phyloP scores from a whole-genome alignment of 2,888 invertebrate species.

The Nebria brevicollis region DNA sequence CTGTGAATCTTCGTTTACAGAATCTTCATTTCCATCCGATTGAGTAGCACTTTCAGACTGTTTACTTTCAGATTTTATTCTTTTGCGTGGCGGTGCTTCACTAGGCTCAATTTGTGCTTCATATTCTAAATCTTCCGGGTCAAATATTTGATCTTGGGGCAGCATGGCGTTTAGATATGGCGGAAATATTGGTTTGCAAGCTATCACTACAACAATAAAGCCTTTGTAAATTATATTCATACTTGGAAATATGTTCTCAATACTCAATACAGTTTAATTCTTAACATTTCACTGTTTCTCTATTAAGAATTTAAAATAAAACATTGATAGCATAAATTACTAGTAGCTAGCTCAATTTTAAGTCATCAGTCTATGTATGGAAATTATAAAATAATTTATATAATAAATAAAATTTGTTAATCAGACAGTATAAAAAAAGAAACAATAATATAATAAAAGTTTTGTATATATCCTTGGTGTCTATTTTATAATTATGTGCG shows the following conservation, averaged over 20 bases:
- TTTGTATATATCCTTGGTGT: too few relatives aligned
- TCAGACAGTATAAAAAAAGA: too few relatives aligned
- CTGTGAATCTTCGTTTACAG: constrained; percentile 61
- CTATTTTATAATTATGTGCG: too few relatives aligned
- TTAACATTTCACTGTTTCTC: too few relatives aligned
- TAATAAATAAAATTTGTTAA: too few relatives aligned
- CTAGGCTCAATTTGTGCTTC: constrained; percentile 70
- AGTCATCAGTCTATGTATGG: too few relatives aligned
- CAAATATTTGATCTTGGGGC: constrained; percentile 95
- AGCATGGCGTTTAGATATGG: constrained; percentile 87
- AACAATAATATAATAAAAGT: too few relatives aligned
- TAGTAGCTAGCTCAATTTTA: too few relatives aligned
- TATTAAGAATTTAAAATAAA: too few relatives aligned
- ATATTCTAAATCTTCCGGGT: constrained; percentile 85
- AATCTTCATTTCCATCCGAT: constrained; percentile 58
- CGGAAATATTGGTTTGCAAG: constrained; percentile 82
- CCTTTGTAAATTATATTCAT: constrained; percentile 24
- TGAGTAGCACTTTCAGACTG: constrained; percentile 57
- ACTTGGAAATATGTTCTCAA: constrained; percentile 12
- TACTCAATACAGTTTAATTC: too few relatives aligned
- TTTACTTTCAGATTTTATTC: constrained; percentile 54
- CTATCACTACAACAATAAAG: constrained; percentile 75
- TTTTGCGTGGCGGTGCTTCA: constrained; percentile 58
- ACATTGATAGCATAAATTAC: too few relatives aligned
- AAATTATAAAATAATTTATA: too few relatives aligned